Evolutionary conservation across 2,888 invertebrate genomes (phyloP).

Genomic region (Anoncus sp.): DNA sequence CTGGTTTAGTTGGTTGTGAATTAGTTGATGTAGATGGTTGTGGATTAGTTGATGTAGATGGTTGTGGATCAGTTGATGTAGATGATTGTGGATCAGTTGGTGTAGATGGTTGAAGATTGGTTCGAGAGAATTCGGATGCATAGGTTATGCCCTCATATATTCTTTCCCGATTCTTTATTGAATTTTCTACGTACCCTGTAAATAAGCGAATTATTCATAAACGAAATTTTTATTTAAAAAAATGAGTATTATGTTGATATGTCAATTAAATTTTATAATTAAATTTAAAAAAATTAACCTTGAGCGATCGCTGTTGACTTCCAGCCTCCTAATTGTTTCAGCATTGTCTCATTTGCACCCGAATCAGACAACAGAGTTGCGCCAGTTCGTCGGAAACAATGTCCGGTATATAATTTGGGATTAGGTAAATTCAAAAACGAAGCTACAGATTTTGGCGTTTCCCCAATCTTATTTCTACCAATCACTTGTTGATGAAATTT

Average conservation of each 20-base stretch:
- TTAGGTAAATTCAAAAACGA: slow-evolving; percentile 52
- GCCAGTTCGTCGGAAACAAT: slow-evolving; percentile 63
- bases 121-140: slow-evolving; percentile 14
- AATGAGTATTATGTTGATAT: slow-evolving; percentile 1
- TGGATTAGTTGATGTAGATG: too few relatives aligned
- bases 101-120: not conserved
- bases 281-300: slow-evolving; percentile 51
- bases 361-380: slow-evolving; percentile 62
- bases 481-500: slow-evolving; percentile 63
- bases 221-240: too few relatives aligned
- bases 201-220: too few relatives aligned
- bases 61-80: too few relatives aligned
- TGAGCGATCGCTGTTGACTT: slow-evolving; percentile 54
- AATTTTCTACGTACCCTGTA: slow-evolving; percentile 53
- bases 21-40: too few relatives aligned
- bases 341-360: slow-evolving; percentile 55
- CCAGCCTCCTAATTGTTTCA: slow-evolving; percentile 63
- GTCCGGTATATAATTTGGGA: slow-evolving; percentile 58
- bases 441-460: slow-evolving; percentile 60
- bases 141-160: slow-evolving; percentile 46
- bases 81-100: too few relatives aligned
- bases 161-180: slow-evolving; percentile 39
- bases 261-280: slow-evolving; percentile 12
- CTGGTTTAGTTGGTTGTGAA: slow-evolving; percentile 28
- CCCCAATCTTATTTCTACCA: slow-evolving; percentile 60